phyloP scores from a whole-genome alignment of 2,888 invertebrate genomes.

The Colletes collaris region DNA sequence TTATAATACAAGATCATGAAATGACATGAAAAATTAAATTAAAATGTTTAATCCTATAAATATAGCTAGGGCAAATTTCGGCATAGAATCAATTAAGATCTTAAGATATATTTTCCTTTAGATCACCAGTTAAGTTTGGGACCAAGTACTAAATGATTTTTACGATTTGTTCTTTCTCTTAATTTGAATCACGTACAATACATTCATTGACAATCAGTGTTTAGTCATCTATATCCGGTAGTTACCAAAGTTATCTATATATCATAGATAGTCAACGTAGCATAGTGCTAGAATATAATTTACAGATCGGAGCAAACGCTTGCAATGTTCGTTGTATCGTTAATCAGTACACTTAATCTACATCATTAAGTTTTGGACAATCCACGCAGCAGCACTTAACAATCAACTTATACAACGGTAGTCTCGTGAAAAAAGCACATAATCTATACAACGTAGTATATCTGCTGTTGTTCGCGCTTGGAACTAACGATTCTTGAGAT shows the following conservation, averaged over 20 bases:
- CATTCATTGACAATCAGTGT: constrained; percentile 70
- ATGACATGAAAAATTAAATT: constrained; percentile 52
- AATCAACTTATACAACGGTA: constrained; percentile 46
- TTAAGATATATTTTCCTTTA: constrained; percentile 40
- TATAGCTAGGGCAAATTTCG: constrained; percentile 41
- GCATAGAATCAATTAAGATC: constrained; percentile 38
- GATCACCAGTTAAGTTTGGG: constrained; percentile 62
- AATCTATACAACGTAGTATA: constrained; percentile 54
- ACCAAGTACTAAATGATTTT: constrained; percentile 63
- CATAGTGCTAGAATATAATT: constrained; percentile 62
- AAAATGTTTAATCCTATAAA: constrained; percentile 50
- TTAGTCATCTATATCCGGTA: constrained; percentile 62
- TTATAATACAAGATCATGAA: constrained; percentile 52
- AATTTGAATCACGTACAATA: constrained; percentile 55
- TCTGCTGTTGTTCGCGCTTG: constrained; percentile 37
- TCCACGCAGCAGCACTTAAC: constrained; percentile 51
- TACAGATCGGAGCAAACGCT: constrained; percentile 63
- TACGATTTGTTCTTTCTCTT: constrained; percentile 40
- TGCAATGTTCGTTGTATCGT: constrained; percentile 67
- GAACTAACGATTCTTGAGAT: constrained; percentile 42
- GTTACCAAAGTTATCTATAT: constrained; percentile 67
- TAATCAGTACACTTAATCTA: constrained; percentile 60
- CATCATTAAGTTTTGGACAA: constrained; percentile 60
- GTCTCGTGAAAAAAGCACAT: constrained; percentile 43
- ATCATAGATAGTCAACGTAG: constrained; percentile 60